Evolutionary conservation across 2,888 invertebrate species (phyloP).

Genomic region (Crioceris asparagi): DNA sequence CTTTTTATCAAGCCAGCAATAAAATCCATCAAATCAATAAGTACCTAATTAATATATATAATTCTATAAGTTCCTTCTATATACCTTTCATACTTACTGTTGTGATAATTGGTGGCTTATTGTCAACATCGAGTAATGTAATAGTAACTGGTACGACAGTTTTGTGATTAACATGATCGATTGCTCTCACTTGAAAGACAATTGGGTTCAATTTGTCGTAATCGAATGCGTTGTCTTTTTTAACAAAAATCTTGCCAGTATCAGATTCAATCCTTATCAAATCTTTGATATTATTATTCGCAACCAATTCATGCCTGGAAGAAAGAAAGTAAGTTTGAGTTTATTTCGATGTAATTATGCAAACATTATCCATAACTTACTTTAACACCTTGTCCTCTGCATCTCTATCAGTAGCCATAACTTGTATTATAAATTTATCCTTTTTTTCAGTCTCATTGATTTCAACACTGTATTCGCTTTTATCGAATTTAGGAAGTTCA

Average conservation of each 20-base stretch:
- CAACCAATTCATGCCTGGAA: constrained; percentile 45
- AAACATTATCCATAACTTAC: constrained; percentile 33
- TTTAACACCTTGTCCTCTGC: constrained; percentile 43
- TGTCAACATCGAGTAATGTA: constrained; percentile 58
- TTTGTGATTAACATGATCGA: constrained; percentile 39
- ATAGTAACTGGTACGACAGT: constrained; percentile 48
- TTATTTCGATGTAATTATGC: background rate
- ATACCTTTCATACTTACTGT: constrained; percentile 48
- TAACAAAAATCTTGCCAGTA: constrained; percentile 49
- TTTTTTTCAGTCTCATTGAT: constrained; percentile 47
- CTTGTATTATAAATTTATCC: constrained; percentile 41
- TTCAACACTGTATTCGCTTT: constrained; percentile 33
- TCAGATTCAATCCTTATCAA: constrained; percentile 39
- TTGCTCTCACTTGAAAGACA: constrained; percentile 37
- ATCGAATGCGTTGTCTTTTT: constrained; percentile 45
- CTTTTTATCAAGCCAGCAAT: too few species aligned
- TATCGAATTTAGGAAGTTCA: constrained; percentile 52
- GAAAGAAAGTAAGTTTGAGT: background rate
- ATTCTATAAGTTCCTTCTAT: too few species aligned
- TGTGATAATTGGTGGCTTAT: constrained; percentile 55
- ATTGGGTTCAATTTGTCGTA: constrained; percentile 49
- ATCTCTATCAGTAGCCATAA: constrained; percentile 52
- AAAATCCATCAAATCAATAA: too few species aligned
- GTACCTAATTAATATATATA: too few species aligned
- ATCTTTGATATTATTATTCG: constrained; percentile 32